phyloP scores from a whole-genome alignment of 2,113 vertebrate genomes.

The Myrmecobius fasciatus region DNA sequence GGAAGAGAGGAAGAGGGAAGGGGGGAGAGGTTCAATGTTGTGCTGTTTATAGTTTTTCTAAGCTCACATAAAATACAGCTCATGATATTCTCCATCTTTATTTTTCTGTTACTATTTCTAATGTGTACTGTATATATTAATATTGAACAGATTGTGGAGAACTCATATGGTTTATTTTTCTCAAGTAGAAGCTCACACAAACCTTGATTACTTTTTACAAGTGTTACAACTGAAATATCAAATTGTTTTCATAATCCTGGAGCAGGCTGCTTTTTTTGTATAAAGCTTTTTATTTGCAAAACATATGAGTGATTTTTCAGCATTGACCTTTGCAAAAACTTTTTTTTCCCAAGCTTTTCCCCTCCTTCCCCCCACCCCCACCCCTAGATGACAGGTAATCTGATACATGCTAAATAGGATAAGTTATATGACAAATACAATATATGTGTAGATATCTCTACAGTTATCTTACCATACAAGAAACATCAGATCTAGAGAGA shows the following conservation, averaged over 20 bases:
- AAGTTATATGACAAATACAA: too few species aligned
- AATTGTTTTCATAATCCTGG: too few species aligned
- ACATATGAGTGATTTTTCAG: too few species aligned
- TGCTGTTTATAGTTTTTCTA: conserved; percentile 62
- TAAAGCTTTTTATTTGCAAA: too few species aligned
- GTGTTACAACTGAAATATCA: conserved; percentile 78
- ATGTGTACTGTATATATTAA: conserved; percentile 82
- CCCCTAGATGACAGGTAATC: too few species aligned
- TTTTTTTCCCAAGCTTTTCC: too few species aligned
- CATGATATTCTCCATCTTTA: conserved; percentile 51
- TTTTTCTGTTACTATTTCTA: conserved; percentile 74
- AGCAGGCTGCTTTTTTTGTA: conserved; percentile 91
- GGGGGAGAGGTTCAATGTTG: not conserved
- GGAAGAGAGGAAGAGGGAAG: not conserved
- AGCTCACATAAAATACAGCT: not conserved
- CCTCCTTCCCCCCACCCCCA: too few species aligned
- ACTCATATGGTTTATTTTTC: conserved; percentile 76
- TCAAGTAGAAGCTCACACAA: conserved; percentile 62
- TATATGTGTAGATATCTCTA: too few species aligned
- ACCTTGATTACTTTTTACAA: conserved; percentile 63
- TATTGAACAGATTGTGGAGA: conserved; percentile 84
- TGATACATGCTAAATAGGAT: too few species aligned
- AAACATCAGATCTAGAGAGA: too few species aligned
- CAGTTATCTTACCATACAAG: too few species aligned
- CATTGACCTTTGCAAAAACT: too few species aligned